These are phyloP conservation scores for Calosoma granatense DNA, from an alignment of 1,140 invertebrate genomes.

Conservation along the genomic window DNA sequence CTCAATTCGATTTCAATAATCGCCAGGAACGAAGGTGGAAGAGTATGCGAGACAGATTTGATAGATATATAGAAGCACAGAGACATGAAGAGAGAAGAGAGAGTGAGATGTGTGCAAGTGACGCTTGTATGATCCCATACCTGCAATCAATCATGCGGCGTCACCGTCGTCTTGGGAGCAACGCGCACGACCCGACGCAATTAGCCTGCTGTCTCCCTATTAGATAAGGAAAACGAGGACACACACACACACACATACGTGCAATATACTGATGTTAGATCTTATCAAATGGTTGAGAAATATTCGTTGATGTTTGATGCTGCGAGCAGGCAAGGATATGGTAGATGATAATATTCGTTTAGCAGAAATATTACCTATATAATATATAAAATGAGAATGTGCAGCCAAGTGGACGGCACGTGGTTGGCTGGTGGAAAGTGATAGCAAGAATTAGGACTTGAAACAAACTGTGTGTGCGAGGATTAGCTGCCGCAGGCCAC, in stretches of 20 bases:
- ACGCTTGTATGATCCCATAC: neutral
- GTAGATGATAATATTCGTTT: too few relatives aligned
- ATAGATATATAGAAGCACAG: too few relatives aligned
- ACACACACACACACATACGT: too few relatives aligned
- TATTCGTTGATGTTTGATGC: too few relatives aligned
- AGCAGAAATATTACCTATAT: too few relatives aligned
- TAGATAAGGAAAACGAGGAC: too few relatives aligned
- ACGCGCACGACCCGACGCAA: neutral
- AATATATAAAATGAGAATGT: too few relatives aligned
- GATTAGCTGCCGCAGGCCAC: slow-evolving; percentile 24
- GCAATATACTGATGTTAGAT: too few relatives aligned
- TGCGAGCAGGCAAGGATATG: too few relatives aligned
- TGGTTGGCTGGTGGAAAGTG: slow-evolving; percentile 19
- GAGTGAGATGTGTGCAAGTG: neutral
- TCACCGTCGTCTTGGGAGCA: neutral
- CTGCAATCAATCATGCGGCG: neutral
- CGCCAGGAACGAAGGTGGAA: too few relatives aligned
- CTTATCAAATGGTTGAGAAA: too few relatives aligned
- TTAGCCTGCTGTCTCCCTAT: neutral
- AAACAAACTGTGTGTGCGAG: slow-evolving; percentile 25
- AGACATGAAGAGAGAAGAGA: neutral
- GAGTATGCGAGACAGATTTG: too few relatives aligned
- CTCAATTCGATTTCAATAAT: neutral
- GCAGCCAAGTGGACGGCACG: neutral
- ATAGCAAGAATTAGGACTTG: slow-evolving; percentile 27